Evolutionary conservation across 1,140 invertebrate genomes (phyloP), one percentile per base, ranked within the genome.

Genomic region (Agraylea sexmaculata): DNA sequence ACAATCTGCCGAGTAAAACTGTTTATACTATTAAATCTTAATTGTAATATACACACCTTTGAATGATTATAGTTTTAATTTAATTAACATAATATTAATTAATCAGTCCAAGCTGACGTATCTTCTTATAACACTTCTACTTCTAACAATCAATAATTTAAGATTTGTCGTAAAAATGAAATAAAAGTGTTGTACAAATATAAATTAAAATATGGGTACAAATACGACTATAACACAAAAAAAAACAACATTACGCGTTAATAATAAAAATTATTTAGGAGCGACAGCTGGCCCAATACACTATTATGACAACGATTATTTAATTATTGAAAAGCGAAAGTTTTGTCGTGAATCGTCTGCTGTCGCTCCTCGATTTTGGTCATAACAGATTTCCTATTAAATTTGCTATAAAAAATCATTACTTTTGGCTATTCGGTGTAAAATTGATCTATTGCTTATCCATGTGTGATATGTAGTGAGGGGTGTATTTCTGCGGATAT

Each of bases 31-130:
- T n/a, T n/a, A n/a, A n/a, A n/a, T n/a, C n/a, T n/a, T n/a, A n/a
- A n/a, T n/a, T n/a, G n/a, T n/a, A n/a, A n/a, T n/a, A n/a, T n/a
- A n/a, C n/a, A n/a, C n/a, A n/a, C n/a, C n/a, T n/a, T n/a, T n/a
- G n/a, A n/a, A n/a, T n/a, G n/a, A n/a, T n/a, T n/a, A n/a, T n/a
- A n/a, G n/a, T n/a, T n/a, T n/a, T n/a, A 25, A 25, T 25, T 25
- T 25, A n/a, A 7, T n/a, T 7, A 7, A 25, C n/a, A 25, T 25
- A 25, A 25, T 7, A 25, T 25, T 7, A 7, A 7, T 8, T 8
- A 12, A 31, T 15, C 29, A 31, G 29, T 31, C 29, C 11, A 31
- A 31, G 29, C 29, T 31, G 29, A 31, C 16, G 29, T 13, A 31
- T 31, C 29, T 31, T 31, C 11, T 15, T 12, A 6, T 15, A 31